Percentiles rank a stretch among this genome's conserved stretches.
Evolutionary conservation across 1,140 invertebrate species (phyloP).

Genomic region (Micrasema longulum): DNA sequence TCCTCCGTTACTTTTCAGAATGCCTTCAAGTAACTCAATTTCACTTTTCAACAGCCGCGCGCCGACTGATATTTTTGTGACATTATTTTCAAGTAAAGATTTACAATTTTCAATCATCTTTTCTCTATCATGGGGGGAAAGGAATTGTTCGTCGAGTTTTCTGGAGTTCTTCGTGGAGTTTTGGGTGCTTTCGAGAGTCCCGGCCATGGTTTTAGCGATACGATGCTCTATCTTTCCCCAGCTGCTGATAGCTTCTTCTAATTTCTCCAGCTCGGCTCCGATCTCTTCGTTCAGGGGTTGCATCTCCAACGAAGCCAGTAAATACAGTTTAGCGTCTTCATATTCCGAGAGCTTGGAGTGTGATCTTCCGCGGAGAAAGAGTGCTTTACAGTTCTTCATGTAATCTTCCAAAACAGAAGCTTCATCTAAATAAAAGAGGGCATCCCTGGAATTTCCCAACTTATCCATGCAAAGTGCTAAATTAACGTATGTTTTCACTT

Average conservation of each 20-base stretch:
- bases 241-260: not conserved
- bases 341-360: constrained; percentile 8
- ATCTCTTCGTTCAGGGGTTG: constrained; percentile 18
- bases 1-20: constrained; percentile 1
- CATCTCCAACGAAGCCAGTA: constrained; percentile 1
- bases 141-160: not conserved
- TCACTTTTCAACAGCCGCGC: not conserved
- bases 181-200: not conserved
- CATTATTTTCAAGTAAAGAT: not conserved
- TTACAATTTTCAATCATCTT: not conserved
- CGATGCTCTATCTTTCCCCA: constrained; percentile 3
- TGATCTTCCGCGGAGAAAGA: constrained; percentile 11
- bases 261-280: constrained; percentile 3
- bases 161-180: not conserved
- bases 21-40: constrained; percentile 3
- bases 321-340: constrained; percentile 1
- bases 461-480: constrained; percentile 30
- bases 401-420: constrained; percentile 19
- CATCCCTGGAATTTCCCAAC: constrained; percentile 10
- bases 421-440: constrained; percentile 18
- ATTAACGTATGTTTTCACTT: constrained; percentile 23
- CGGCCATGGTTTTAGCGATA: not conserved
- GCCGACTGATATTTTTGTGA: not conserved
- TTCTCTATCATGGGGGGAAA: not conserved
- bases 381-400: constrained; percentile 14